Conservation (phyloP, 2,113 vertebrate genomes). For the Cyphomyrus discorhynchus region DNA sequence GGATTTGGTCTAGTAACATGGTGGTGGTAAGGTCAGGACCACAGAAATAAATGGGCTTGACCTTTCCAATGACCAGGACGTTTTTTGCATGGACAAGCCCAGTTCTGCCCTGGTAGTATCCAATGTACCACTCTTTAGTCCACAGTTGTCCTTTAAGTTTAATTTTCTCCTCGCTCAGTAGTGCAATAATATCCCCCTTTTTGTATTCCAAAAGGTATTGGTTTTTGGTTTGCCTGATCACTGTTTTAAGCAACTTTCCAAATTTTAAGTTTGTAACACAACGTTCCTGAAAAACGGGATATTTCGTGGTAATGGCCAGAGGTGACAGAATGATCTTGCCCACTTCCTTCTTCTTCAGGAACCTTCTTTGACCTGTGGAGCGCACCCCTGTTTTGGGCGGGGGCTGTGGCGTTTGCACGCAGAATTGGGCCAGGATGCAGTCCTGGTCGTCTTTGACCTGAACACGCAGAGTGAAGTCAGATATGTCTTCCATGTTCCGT, state of each 20-base stretch:
- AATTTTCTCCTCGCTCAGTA: constrained; percentile 92
- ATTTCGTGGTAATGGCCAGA: constrained; percentile 73
- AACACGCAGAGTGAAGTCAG: constrained; percentile 83
- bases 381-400: constrained; percentile 72
- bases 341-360: constrained; percentile 90
- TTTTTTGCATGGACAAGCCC: constrained; percentile 92
- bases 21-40: constrained; percentile 85
- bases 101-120: constrained; percentile 84
- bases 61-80: constrained; percentile 77
- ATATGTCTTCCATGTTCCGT: constrained; percentile 67
- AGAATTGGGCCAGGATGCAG: constrained; percentile 87
- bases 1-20: constrained; percentile 82
- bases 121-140: constrained; percentile 98
- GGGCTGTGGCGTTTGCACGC: constrained; percentile 82
- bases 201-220: constrained; percentile 93
- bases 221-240: constrained; percentile 85
- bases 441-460: constrained; percentile 86
- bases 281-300: constrained; percentile 86
- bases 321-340: constrained; percentile 92
- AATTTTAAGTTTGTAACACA: constrained; percentile 78
- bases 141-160: constrained; percentile 84
- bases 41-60: constrained; percentile 72
- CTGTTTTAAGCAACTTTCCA: constrained; percentile 85
- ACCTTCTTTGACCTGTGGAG: constrained; percentile 70
- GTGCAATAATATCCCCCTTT: constrained; percentile 81